These are phyloP conservation scores for Sycobia sp. DNA, from an alignment of 1,140 invertebrate genomes.

Conservation along the genomic window DNA sequence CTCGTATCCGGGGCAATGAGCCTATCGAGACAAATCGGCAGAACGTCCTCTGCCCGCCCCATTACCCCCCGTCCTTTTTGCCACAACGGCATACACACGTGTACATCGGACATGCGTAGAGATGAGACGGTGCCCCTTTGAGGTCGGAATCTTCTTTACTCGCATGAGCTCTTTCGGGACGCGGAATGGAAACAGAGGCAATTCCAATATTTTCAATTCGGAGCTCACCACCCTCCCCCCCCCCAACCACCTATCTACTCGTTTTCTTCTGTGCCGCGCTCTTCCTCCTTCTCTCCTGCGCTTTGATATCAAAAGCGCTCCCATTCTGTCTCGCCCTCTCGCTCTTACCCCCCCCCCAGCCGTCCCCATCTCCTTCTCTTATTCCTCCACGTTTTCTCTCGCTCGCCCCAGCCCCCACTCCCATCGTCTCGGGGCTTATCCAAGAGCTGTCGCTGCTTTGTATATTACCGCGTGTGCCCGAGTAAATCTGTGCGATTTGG, in stretches of 20 bases:
- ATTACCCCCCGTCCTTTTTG: no score
- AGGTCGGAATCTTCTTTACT: conserved; percentile 21
- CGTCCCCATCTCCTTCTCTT: no score
- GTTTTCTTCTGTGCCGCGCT: background rate
- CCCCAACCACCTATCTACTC: background rate
- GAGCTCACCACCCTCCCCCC: background rate
- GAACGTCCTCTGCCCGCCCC: no score
- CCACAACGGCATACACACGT: background rate
- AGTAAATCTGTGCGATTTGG: conserved; percentile 21
- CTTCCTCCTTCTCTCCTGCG: background rate
- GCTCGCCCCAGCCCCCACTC: no score
- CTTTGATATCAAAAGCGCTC: background rate
- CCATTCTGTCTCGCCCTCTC: no score
- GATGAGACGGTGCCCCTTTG: background rate
- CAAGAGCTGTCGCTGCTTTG: conserved; percentile 1
- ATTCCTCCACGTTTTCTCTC: no score
- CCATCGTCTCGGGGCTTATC: conserved; percentile 8
- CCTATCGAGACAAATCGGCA: no score
- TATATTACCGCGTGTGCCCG: background rate
- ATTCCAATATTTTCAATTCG: conserved; percentile 33
- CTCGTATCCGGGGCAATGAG: no score
- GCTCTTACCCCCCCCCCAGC: no score
- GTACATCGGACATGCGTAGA: background rate
- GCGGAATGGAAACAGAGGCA: conserved; percentile 13
- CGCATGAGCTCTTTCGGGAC: conserved; percentile 9